Percentiles rank a stretch among this genome's conserved stretches.
phyloP scores from a whole-genome alignment of 1,140 invertebrate genomes.

The Zaprionus kolodkinae region DNA sequence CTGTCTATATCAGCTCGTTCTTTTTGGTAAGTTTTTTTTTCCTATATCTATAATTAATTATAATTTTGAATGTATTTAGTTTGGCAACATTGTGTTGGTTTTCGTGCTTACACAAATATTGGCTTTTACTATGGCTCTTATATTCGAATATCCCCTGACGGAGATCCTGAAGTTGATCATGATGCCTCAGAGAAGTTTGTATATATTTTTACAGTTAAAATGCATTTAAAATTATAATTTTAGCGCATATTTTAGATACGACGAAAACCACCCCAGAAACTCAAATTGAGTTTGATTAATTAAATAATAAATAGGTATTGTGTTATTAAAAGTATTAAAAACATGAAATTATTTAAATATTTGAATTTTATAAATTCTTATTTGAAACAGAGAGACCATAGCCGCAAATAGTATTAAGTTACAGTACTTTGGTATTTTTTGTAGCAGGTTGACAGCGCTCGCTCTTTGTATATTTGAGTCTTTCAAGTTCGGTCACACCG shows the following conservation, averaged over 20 bases:
- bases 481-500: slow-evolving; percentile 30
- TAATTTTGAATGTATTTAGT: slow-evolving; percentile 24
- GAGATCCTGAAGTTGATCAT: slow-evolving; percentile 48
- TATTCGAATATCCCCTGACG: slow-evolving; percentile 62
- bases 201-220: not conserved
- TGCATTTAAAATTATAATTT: not conserved
- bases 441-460: not conserved
- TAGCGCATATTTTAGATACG: slow-evolving; percentile 5
- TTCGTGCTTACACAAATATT: slow-evolving; percentile 54
- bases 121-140: slow-evolving; percentile 47
- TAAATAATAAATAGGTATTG: no score
- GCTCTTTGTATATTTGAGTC: slow-evolving; percentile 4
- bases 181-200: slow-evolving; percentile 25
- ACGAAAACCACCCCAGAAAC: slow-evolving; percentile 1
- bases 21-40: slow-evolving; percentile 44
- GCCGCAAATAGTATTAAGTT: not conserved
- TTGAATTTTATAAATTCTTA: not conserved
- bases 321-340: not conserved
- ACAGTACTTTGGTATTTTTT: slow-evolving; percentile 11
- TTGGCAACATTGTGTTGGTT: slow-evolving; percentile 42
- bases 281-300: slow-evolving; percentile 17
- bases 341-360: not conserved
- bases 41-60: not conserved
- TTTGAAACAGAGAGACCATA: not conserved
- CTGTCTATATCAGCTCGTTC: slow-evolving; percentile 52